These are phyloP conservation scores for Hippocampus barbouri DNA, from an alignment of 2,113 vertebrate species.

Conservation along the genomic window DNA sequence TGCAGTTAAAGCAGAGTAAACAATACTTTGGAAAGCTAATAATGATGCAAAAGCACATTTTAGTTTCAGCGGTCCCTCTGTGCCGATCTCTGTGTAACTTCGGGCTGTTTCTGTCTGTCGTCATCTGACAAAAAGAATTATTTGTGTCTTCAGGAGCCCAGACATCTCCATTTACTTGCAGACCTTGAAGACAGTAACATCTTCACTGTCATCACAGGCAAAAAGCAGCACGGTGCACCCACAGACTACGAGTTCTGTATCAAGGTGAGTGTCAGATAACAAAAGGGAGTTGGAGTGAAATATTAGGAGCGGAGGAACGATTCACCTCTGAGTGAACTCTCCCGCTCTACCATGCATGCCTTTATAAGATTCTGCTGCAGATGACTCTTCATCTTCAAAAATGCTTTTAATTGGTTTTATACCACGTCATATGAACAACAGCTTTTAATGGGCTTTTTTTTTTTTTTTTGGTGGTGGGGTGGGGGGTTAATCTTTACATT, in stretches of 20 bases:
- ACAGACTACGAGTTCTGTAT: conserved; percentile 93
- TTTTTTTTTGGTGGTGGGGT: no score
- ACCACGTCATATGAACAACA: neutral
- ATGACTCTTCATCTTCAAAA: neutral
- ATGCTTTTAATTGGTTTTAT: neutral
- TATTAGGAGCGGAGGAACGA: conserved; percentile 13
- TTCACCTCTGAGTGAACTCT: conserved; percentile 8
- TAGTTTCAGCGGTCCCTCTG: conserved; percentile 13
- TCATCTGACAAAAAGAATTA: conserved; percentile 42
- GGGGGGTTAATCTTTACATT: neutral
- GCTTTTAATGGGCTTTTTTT: no score
- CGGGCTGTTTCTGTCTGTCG: conserved; percentile 27
- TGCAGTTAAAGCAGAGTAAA: conserved; percentile 12
- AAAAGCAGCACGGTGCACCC: conserved; percentile 87
- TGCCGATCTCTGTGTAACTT: conserved; percentile 16
- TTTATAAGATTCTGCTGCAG: neutral
- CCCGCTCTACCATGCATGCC: neutral
- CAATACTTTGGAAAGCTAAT: neutral
- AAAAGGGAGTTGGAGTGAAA: conserved; percentile 17
- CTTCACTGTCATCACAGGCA: conserved; percentile 83
- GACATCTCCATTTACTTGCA: conserved; percentile 91
- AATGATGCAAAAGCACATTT: neutral
- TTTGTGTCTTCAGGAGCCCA: conserved; percentile 82
- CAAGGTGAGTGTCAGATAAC: conserved; percentile 77
- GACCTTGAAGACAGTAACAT: conserved; percentile 92